Evolutionary conservation across 2,888 invertebrate genomes (phyloP), one percentile per base, ranked within the genome.

Genomic region (Crematogaster levior): DNA sequence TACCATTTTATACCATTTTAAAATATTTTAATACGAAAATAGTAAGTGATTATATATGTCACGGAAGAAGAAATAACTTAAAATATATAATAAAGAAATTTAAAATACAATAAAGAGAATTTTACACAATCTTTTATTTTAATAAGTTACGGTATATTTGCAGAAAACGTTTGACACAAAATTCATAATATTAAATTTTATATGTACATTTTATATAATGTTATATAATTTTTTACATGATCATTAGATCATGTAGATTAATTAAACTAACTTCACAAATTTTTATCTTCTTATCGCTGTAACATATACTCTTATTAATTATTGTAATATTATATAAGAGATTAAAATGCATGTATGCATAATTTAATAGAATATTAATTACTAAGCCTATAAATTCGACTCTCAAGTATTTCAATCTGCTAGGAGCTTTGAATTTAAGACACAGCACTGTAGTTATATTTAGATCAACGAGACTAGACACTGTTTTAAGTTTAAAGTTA

Each of bases 401-500:
- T 73, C 40, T 75, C 58, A 51, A 46, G 75, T 27, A 56, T 74
- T 53, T 65, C 80, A 75, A 86, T 91, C 88, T 89, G 88, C 90
- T 89, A 89, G 91, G 91, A 92, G 89, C 88, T 91, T 85, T 88
- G 85, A 90, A 91, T 84, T 88, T 89, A 89, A 90, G 91, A 90
- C 90, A 90, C 91, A 91, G 90, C 90, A 91, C 91, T 92, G 92
- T 83, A 90, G 88, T 91, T 94, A 94, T 92, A 93, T 93, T 93
- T 94, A 94, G 93, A 90, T 82, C 89, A 90, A 90, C 89, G 91
- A 91, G 92, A 92, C 92, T 91, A 91, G 93, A 93, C 89, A 90
- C 91, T 91, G 92, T 92, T 92, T 92, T 90, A 91, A 93, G 93
- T 93, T 93, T 93, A 93, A 93, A 93, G 93, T 93, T 94, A 93